Conservation (phyloP, 1,140 invertebrate species). For the Helicoverpa armigera region DNA sequence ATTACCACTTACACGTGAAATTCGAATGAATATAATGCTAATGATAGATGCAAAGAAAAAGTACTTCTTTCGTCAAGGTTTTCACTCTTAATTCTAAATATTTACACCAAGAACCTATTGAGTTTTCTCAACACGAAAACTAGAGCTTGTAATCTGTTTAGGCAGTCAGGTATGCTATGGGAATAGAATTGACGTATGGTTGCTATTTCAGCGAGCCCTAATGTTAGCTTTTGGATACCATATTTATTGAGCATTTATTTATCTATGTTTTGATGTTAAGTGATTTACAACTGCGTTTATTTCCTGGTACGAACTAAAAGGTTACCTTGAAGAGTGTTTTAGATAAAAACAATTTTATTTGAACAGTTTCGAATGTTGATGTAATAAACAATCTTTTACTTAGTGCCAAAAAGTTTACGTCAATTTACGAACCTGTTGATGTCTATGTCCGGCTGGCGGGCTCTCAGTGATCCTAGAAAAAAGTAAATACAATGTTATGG, state of each 20-base stretch:
- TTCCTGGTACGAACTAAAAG: neutral
- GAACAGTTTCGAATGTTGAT: neutral
- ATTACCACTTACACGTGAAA: neutral
- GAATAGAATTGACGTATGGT: conserved; percentile 59
- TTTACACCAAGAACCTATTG: conserved; percentile 53
- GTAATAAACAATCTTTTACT: neutral
- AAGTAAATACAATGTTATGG: conserved; percentile 34
- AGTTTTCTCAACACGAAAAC: conserved; percentile 56
- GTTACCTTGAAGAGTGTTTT: neutral
- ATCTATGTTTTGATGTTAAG: conserved; percentile 24
- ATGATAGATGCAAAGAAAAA: conserved; percentile 33
- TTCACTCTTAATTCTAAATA: conserved; percentile 55
- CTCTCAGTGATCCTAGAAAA: conserved; percentile 66
- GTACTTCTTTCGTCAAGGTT: conserved; percentile 14
- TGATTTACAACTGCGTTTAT: neutral
- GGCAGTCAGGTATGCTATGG: conserved; percentile 54
- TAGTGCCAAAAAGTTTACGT: conserved; percentile 52
- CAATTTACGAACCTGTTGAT: conserved; percentile 74
- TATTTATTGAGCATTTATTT: conserved; percentile 42
- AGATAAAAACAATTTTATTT: neutral
- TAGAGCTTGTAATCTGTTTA: conserved; percentile 52
- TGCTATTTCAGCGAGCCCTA: conserved; percentile 48
- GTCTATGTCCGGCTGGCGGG: conserved; percentile 64
- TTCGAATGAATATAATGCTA: neutral
- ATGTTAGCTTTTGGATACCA: conserved; percentile 48